These are phyloP conservation scores for Acleris literana DNA, from an alignment of 2,888 invertebrate genomes.

Conservation along the genomic window DNA sequence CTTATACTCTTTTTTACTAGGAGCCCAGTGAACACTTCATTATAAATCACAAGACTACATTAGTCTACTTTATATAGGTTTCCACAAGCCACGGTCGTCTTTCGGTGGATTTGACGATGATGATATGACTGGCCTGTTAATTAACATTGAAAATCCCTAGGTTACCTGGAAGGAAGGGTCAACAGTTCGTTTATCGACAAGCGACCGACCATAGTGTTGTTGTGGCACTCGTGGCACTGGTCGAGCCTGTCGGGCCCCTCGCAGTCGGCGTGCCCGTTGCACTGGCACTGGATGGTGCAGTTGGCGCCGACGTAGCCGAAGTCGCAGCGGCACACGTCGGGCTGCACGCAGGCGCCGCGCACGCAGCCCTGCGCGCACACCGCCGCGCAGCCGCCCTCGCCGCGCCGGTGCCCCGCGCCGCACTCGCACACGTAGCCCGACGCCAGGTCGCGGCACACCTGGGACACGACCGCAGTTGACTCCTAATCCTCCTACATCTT, in stretches of 20 bases:
- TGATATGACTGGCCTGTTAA: too few species aligned
- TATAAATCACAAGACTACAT: too few species aligned
- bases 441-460: slow-evolving; percentile 91
- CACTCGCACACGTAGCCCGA: slow-evolving; percentile 94
- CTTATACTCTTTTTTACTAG: too few species aligned
- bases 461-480: slow-evolving; percentile 1
- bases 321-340: slow-evolving; percentile 93
- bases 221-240: slow-evolving; percentile 92
- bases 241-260: slow-evolving; percentile 93
- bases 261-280: slow-evolving; percentile 97
- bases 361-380: slow-evolving; percentile 94
- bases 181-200: background rate
- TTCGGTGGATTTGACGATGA: too few species aligned
- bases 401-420: slow-evolving; percentile 87
- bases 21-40: too few species aligned
- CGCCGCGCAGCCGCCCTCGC: slow-evolving; percentile 87
- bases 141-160: too few species aligned
- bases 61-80: too few species aligned
- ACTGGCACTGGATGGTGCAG: slow-evolving; percentile 96
- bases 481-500: too few species aligned
- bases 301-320: slow-evolving; percentile 98
- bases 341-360: slow-evolving; percentile 92
- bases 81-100: too few species aligned
- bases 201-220: slow-evolving; percentile 91
- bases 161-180: background rate